Percentiles rank a stretch among this genome's conserved stretches.
These are phyloP conservation scores for Hecatera dysodea DNA, from an alignment of 2,888 invertebrate genomes.

Conservation along the genomic window DNA sequence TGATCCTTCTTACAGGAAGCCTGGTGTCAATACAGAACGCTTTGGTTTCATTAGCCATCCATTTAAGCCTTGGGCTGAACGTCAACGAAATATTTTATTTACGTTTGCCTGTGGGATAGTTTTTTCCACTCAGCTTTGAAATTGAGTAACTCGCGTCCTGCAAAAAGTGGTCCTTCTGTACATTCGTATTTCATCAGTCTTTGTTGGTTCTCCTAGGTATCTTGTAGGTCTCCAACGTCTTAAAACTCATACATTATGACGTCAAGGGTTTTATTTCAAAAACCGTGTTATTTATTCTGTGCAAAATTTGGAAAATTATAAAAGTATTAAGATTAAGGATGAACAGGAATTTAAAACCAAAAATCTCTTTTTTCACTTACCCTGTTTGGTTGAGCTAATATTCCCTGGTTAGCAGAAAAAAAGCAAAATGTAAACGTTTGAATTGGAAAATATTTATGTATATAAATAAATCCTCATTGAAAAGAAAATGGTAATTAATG, in stretches of 20 bases:
- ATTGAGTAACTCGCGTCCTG: too few species aligned
- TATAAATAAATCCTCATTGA: neutral
- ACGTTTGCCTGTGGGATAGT: neutral
- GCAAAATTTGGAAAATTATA: slow-evolving; percentile 3
- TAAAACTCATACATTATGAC: neutral
- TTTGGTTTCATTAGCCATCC: too few species aligned
- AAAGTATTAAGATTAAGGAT: slow-evolving; percentile 17
- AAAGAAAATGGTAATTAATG: neutral
- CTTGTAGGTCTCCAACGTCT: neutral
- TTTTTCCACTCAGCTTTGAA: neutral
- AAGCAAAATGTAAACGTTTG: slow-evolving; percentile 48
- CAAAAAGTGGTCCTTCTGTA: slow-evolving; percentile 14
- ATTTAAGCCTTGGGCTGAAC: too few species aligned
- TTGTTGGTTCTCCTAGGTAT: neutral
- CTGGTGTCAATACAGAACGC: too few species aligned
- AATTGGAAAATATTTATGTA: neutral
- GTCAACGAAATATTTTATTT: neutral
- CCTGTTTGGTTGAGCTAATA: slow-evolving; percentile 76
- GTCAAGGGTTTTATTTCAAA: neutral
- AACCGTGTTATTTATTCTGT: neutral
- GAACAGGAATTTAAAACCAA: slow-evolving; percentile 25
- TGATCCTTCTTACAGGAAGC: too few species aligned
- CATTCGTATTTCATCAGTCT: neutral
- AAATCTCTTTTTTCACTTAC: slow-evolving; percentile 71
- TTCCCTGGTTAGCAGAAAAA: slow-evolving; percentile 77